Conservation (phyloP, 2,797 vertebrate genomes). For the Enteromius treurensis region DNA sequence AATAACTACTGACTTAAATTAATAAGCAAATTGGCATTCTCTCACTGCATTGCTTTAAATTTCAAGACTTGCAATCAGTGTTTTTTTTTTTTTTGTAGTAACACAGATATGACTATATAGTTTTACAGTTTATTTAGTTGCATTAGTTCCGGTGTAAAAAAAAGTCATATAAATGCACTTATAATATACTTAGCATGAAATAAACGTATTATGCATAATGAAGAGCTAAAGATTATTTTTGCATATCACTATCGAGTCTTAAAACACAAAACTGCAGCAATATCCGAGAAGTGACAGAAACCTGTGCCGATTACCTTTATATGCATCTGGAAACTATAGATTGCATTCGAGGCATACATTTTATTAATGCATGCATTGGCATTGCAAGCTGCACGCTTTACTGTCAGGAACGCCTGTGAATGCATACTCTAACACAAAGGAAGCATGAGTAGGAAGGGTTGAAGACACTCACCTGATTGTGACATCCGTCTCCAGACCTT, state of each 20-base stretch:
- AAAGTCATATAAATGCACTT: too few relatives aligned
- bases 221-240: neutral
- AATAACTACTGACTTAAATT: too few relatives aligned
- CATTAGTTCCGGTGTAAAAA: too few relatives aligned
- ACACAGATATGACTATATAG: too few relatives aligned
- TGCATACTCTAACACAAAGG: neutral
- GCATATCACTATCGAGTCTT: neutral
- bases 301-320: neutral
- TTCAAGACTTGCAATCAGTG: too few relatives aligned
- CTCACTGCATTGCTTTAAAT: too few relatives aligned
- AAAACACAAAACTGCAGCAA: neutral
- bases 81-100: too few relatives aligned
- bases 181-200: too few relatives aligned
- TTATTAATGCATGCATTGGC: neutral
- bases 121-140: too few relatives aligned
- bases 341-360: neutral
- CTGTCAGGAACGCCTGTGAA: neutral
- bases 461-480: constrained; percentile 82
- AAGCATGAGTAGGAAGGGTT: neutral
- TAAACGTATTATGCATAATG: neutral
- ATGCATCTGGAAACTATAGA: neutral
- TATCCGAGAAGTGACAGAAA: neutral
- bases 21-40: too few relatives aligned
- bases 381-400: neutral
- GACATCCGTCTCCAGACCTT: constrained; percentile 88